Percentiles rank a stretch among this genome's conserved stretches.
phyloP scores from a whole-genome alignment of 1,140 invertebrate genomes.

The Microplitis mediator region DNA sequence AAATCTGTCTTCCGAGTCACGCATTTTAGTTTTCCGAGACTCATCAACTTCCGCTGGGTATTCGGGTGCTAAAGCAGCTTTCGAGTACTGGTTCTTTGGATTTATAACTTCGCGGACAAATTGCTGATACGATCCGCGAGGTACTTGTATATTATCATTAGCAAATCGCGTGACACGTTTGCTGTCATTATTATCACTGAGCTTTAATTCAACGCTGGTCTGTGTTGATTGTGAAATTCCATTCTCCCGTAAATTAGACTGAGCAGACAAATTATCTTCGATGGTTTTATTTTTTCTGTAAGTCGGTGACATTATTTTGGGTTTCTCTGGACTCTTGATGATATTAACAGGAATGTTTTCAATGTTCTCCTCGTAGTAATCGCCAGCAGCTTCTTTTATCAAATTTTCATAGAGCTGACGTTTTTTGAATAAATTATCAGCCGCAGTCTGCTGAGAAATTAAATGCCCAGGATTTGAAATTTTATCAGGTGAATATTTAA shows the following conservation, averaged over 20 bases:
- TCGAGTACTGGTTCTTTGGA: background rate
- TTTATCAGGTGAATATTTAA: slow-evolving; percentile 74
- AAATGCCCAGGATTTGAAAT: too few species aligned
- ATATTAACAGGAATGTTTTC: slow-evolving; percentile 17
- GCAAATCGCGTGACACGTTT: background rate
- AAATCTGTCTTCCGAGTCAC: background rate
- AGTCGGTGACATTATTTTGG: background rate
- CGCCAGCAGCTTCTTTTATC: slow-evolving; percentile 49
- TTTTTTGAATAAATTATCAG: slow-evolving; percentile 34
- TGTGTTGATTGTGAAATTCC: too few species aligned
- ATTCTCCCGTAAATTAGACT: too few species aligned
- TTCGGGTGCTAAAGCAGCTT: background rate
- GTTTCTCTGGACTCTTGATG: slow-evolving; percentile 16
- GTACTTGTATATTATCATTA: background rate
- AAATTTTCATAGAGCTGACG: slow-evolving; percentile 51
- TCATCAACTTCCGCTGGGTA: background rate
- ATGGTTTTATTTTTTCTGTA: too few species aligned
- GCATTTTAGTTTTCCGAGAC: background rate
- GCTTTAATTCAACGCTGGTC: background rate
- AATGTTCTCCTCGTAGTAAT: slow-evolving; percentile 31
- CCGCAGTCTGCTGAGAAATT: background rate
- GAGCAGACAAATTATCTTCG: too few species aligned
- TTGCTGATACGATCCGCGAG: slow-evolving; percentile 10
- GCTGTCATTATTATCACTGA: slow-evolving; percentile 9
- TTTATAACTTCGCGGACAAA: slow-evolving; percentile 16